phyloP scores from a whole-genome alignment of 2,888 invertebrate species.

The Chelonus formosanus region DNA sequence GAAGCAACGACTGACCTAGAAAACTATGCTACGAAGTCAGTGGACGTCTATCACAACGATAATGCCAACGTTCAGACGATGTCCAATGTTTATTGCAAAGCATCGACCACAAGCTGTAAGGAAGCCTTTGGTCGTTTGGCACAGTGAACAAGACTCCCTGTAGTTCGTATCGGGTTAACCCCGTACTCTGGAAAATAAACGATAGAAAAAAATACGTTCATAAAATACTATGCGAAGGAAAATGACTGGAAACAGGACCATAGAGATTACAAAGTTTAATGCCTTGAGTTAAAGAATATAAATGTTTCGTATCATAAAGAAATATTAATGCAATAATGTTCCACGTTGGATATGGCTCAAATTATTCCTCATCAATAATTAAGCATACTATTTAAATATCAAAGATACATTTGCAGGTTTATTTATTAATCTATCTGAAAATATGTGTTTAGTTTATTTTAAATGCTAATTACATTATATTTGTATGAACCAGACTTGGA shows the following conservation, averaged over 20 bases:
- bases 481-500: too few species aligned
- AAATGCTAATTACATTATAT: too few species aligned
- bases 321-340: too few species aligned
- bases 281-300: conserved; percentile 12
- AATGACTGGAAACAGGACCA: conserved; percentile 5
- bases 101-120: conserved; percentile 17
- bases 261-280: neutral
- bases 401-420: too few species aligned
- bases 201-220: conserved; percentile 13
- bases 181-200: neutral
- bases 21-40: neutral
- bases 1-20: neutral
- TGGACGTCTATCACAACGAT: conserved; percentile 17
- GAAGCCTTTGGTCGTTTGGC: conserved; percentile 19
- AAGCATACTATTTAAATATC: too few species aligned
- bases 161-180: conserved; percentile 13
- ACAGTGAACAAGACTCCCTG: conserved; percentile 14
- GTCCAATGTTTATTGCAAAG: conserved; percentile 24
- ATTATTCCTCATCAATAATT: too few species aligned
- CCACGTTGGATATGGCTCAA: too few species aligned
- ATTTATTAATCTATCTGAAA: too few species aligned
- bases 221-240: conserved; percentile 6
- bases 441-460: too few species aligned
- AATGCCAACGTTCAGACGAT: conserved; percentile 14
- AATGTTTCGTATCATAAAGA: too few species aligned